These are phyloP conservation scores for Lordiphosa mommai DNA, from an alignment of 1,140 invertebrate genomes.

Conservation along the genomic window DNA sequence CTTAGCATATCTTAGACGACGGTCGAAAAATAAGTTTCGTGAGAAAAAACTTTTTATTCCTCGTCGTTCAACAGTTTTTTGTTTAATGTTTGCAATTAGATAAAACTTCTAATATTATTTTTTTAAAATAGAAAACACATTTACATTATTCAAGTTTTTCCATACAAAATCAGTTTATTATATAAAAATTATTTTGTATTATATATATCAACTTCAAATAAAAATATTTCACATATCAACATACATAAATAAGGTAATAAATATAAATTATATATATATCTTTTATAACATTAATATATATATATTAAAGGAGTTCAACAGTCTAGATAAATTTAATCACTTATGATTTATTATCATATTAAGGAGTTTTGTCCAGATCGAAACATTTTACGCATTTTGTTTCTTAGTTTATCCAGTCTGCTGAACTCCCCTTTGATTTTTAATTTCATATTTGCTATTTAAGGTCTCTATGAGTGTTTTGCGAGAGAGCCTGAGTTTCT, in stretches of 20 bases:
- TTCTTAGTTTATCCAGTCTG: too few species aligned
- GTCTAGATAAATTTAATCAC: neutral
- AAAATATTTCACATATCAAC: neutral
- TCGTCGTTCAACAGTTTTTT: too few species aligned
- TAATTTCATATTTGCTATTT: neutral
- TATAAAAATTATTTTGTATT: constrained; percentile 5
- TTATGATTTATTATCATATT: neutral
- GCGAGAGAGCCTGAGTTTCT: constrained; percentile 45
- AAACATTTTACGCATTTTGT: too few species aligned
- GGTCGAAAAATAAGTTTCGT: too few species aligned
- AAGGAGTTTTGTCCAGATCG: neutral
- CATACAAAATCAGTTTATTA: neutral
- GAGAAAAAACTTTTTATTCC: too few species aligned
- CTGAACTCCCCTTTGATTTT: too few species aligned
- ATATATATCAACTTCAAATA: neutral
- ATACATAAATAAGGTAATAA: neutral
- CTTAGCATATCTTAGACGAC: too few species aligned
- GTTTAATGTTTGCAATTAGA: too few species aligned
- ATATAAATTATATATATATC: neutral
- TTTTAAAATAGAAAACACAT: too few species aligned
- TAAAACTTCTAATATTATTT: too few species aligned
- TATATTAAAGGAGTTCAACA: neutral
- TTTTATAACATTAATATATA: too few species aligned
- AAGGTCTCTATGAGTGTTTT: neutral
- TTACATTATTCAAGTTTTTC: neutral